Base-by-base conservation (phyloP, 2,888 invertebrate species). In the Dendrolimus houi region DNA sequence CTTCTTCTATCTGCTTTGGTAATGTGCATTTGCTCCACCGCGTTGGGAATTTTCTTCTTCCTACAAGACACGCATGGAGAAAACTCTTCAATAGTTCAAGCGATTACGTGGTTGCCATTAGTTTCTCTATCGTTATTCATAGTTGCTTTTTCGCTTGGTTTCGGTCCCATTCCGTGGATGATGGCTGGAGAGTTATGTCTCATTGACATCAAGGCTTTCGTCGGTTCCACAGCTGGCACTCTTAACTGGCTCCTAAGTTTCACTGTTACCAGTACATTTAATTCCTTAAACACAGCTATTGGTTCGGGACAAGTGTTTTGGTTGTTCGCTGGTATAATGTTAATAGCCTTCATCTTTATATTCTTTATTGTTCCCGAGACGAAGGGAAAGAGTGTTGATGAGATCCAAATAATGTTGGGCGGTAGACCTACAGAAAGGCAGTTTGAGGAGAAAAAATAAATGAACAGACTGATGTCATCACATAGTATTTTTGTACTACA, bases 131-230 rank as follows among this genome's bases (percentile, higher is more conserved):
- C 96, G 54, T 63, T 95, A 1, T 97, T 96, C 80, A 94, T 97
- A 17, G 81, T 96, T 17, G 93, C 95, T 54, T 97, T 97, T 85
- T 96, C 96, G 0, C 73, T 97, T 52, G 97, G 97, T 55, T 95
- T 94, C 69, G 97, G 97, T 0, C 97, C 97, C 0, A 95, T 97
- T 54, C 97, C 97, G 0, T 96, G 96, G 96, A 92, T 97, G 91
- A 95, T 96, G 91, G 87, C 91, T 2, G 93, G 96, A 2, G 97
- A 97, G 79, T 87, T 97, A 10, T 95, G 97, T 77, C 92, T 96
- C 55, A 91, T 94, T 1, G 94, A 96, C 69, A 95, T 96, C 59
- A 96, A 96, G 75, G 94, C 94, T 6, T 91, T 95, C 56, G 95
- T 95, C 40, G 93, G 94, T 17, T 95, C 96, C 0, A 93, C 96